Evolutionary conservation across 2,888 invertebrate genomes (phyloP).

Genomic region (Neoascia interrupta): DNA sequence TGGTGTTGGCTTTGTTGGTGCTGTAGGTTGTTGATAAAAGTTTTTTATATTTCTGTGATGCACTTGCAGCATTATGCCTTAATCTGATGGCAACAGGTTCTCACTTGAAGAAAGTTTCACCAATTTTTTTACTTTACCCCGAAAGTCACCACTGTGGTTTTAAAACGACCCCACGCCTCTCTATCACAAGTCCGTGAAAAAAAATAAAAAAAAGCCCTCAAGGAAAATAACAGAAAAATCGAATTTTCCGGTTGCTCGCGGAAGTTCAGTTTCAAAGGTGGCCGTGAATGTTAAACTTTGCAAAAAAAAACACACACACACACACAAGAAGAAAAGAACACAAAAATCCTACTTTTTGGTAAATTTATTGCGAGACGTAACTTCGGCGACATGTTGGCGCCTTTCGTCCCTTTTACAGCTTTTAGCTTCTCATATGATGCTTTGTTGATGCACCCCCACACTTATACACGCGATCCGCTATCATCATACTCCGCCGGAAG

Average conservation of each 20-base stretch:
- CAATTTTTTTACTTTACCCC: neutral
- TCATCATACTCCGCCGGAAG: constrained; percentile 23
- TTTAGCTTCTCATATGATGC: constrained; percentile 55
- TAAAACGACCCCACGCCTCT: neutral
- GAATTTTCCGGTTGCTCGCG: constrained; percentile 70
- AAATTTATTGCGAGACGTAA: constrained; percentile 69
- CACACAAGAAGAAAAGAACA: neutral
- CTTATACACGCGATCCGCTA: neutral
- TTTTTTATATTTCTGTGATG: too few species aligned
- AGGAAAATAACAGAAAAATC: constrained; percentile 59
- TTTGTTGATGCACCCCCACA: constrained; percentile 50
- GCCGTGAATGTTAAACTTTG: constrained; percentile 65
- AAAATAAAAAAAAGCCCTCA: neutral
- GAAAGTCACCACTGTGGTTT: neutral
- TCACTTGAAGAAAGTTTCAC: neutral
- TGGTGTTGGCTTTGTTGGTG: too few species aligned
- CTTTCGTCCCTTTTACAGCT: constrained; percentile 57
- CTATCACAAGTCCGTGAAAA: constrained; percentile 1
- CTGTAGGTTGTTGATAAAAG: too few species aligned
- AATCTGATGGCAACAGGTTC: too few species aligned
- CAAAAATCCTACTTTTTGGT: constrained; percentile 53
- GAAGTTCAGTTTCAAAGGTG: constrained; percentile 67
- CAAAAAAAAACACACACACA: neutral
- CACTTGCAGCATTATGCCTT: too few species aligned
- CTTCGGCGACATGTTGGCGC: constrained; percentile 66